Conservation (phyloP, 2,797 vertebrate species). For the Podarcis siculus region DNA sequence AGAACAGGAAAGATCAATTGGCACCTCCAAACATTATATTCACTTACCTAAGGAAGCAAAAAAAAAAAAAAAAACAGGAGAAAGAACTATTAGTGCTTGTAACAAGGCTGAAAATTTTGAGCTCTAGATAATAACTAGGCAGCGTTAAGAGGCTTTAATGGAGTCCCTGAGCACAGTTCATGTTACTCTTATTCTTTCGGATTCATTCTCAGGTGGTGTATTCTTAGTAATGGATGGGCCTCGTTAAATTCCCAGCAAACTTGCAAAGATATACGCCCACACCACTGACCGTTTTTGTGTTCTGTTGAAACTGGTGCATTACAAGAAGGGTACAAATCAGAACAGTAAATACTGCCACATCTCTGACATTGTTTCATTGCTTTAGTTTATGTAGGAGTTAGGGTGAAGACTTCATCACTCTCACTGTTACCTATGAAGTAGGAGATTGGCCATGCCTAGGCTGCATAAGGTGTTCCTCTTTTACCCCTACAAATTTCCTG, state of each 20-base stretch:
- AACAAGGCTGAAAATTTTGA: accelerated
- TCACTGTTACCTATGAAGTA: neutral
- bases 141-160: neutral
- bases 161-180: neutral
- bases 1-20: neutral
- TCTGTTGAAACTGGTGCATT: neutral
- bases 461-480: no score
- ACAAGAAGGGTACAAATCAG: neutral
- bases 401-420: no score
- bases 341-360: neutral
- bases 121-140: neutral
- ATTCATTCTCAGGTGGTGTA: neutral
- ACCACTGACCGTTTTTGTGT: neutral
- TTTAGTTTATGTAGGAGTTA: neutral
- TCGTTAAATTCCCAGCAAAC: slow-evolving; percentile 25
- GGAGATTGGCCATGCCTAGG: no score
- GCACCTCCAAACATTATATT: neutral
- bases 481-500: neutral
- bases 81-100: slow-evolving; percentile 1
- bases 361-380: neutral
- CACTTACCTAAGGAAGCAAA: slow-evolving; percentile 62
- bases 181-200: neutral
- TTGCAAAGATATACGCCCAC: neutral
- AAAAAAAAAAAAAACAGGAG: neutral
- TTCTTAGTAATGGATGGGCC: neutral